phyloP scores from a whole-genome alignment of 2,888 invertebrate genomes.

The Drosophila meridiana region DNA sequence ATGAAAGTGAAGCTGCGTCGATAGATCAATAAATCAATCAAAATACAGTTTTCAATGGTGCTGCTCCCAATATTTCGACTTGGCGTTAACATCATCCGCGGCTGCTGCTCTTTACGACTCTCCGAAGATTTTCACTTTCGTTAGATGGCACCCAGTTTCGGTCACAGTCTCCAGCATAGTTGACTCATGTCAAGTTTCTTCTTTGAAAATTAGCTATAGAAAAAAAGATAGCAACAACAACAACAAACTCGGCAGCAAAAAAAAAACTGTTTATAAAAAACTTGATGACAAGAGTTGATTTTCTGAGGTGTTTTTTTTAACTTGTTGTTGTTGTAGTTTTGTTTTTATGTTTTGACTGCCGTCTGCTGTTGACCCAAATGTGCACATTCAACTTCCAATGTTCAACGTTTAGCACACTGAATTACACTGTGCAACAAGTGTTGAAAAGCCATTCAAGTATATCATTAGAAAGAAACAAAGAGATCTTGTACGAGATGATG shows the following conservation, averaged over 20 bases:
- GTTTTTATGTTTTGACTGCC: conserved; percentile 41
- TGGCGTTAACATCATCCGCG: not conserved
- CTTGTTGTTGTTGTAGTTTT: conserved; percentile 7
- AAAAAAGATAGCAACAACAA: conserved; percentile 6
- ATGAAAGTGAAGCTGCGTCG: conserved; percentile 60
- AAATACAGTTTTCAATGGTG: conserved; percentile 21
- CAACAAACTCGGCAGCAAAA: conserved; percentile 19
- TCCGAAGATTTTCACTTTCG: conserved; percentile 51
- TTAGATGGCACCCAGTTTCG: conserved; percentile 34
- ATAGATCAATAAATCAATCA: conserved; percentile 32
- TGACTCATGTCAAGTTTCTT: conserved; percentile 39
- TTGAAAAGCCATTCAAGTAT: not conserved
- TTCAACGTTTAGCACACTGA: conserved; percentile 35
- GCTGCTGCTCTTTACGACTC: conserved; percentile 7
- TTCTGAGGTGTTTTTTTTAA: conserved; percentile 13
- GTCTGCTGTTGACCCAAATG: conserved; percentile 64
- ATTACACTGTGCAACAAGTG: conserved; percentile 36
- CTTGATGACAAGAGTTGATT: conserved; percentile 38
- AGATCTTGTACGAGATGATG: not conserved
- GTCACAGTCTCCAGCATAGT: conserved; percentile 34
- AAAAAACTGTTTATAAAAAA: conserved; percentile 28
- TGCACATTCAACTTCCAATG: conserved; percentile 45
- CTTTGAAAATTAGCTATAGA: conserved; percentile 38
- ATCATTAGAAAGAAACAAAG: too few relatives aligned
- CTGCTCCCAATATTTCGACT: conserved; percentile 25